These are phyloP conservation scores for Nymphalis io DNA, from an alignment of 1,140 invertebrate species.

Conservation along the genomic window DNA sequence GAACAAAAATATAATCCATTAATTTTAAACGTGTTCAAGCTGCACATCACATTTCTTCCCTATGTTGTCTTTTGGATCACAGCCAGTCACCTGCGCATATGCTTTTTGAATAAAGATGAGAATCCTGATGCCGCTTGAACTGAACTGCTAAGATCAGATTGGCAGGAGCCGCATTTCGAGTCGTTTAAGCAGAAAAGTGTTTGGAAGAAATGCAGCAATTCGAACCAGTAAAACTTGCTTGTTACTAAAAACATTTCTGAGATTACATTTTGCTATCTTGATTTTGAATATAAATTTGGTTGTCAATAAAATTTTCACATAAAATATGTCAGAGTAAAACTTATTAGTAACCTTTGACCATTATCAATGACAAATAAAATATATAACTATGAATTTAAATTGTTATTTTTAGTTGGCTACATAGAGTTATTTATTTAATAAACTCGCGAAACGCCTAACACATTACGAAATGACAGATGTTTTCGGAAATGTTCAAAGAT, in stretches of 20 bases:
- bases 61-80: conserved; percentile 23
- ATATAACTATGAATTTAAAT: too few species aligned
- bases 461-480: conserved; percentile 16
- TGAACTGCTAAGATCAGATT: conserved; percentile 26
- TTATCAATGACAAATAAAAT: too few species aligned
- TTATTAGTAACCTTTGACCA: too few species aligned
- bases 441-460: not conserved
- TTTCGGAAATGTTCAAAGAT: conserved; percentile 27
- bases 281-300: too few species aligned
- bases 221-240: not conserved
- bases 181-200: conserved; percentile 17
- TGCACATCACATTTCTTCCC: conserved; percentile 13
- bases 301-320: too few species aligned
- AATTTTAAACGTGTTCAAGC: conserved; percentile 7
- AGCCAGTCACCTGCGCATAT: conserved; percentile 28
- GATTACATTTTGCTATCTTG: not conserved
- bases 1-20: too few species aligned
- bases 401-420: not conserved
- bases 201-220: not conserved
- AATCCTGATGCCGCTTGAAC: conserved; percentile 22
- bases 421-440: not conserved
- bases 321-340: too few species aligned
- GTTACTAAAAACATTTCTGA: not conserved
- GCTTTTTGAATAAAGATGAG: conserved; percentile 34
- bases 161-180: conserved; percentile 24